Evolutionary conservation across 30 jellyfish, hydroid and myxozoan species (phyloP).

Genomic region (Morbakka virulenta): DNA sequence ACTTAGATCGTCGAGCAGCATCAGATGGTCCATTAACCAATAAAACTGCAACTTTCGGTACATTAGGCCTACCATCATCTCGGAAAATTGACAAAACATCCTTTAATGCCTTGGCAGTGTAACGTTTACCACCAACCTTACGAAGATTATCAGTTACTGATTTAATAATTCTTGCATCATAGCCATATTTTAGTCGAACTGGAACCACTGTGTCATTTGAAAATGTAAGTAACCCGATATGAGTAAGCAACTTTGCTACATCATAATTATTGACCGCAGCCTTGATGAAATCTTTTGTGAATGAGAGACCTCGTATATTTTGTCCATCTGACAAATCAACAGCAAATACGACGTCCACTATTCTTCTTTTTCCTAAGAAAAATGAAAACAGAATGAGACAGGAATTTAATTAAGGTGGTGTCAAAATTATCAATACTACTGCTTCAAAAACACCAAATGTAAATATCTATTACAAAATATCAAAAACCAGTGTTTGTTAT

Average conservation of each 20-base stretch:
- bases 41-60: slow-evolving; percentile 35
- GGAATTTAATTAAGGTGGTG: too few species aligned
- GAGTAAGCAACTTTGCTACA: neutral
- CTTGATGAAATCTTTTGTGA: neutral
- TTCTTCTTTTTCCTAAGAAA: neutral
- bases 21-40: slow-evolving; percentile 48
- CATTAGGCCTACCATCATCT: slow-evolving; percentile 1
- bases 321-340: neutral
- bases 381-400: too few species aligned
- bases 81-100: neutral
- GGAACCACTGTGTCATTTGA: neutral
- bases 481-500: too few species aligned
- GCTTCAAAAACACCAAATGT: too few species aligned
- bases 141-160: neutral
- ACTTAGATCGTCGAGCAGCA: neutral
- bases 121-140: neutral
- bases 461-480: too few species aligned
- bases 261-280: neutral
- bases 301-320: neutral
- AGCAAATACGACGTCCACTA: neutral
- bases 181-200: neutral
- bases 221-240: neutral
- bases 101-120: neutral
- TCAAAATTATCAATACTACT: too few species aligned
- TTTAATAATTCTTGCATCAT: neutral